phyloP scores from a whole-genome alignment of 2,888 invertebrate genomes.

The Conistra vaccinii region DNA sequence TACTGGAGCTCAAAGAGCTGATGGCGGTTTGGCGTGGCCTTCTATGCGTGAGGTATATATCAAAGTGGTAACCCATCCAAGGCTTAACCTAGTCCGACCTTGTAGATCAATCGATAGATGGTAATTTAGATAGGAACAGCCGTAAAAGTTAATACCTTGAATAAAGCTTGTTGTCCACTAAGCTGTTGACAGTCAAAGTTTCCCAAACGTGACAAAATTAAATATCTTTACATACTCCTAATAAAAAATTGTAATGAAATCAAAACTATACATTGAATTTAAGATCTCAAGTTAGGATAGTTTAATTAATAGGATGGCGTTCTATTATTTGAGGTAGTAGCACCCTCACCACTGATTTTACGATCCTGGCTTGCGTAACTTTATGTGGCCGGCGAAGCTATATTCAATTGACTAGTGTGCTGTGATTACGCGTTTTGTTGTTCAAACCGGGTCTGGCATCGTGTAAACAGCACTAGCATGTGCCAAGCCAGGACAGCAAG shows the following conservation, averaged over 20 bases:
- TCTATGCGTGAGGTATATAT: not conserved
- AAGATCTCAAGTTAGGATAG: not conserved
- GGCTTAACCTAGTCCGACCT: conserved; percentile 18
- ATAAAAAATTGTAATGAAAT: no score
- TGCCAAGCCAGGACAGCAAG: not conserved
- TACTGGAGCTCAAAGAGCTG: not conserved
- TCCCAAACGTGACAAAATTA: conserved; percentile 5
- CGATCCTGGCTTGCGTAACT: not conserved
- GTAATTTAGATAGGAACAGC: conserved; percentile 38
- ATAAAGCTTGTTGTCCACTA: conserved; percentile 25
- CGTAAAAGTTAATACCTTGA: conserved; percentile 8
- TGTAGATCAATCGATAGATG: conserved; percentile 47
- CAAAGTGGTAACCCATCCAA: conserved; percentile 11
- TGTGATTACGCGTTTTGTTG: not conserved
- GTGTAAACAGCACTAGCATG: not conserved
- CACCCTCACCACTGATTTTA: not conserved
- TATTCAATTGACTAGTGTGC: no score
- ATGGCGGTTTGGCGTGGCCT: not conserved
- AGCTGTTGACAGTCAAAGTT: not conserved
- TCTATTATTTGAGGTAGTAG: not conserved
- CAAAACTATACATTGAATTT: no score
- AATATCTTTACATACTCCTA: no score
- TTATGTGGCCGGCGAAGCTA: no score
- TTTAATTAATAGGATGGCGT: no score
- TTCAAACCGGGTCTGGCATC: not conserved